These are phyloP conservation scores for Scophthalmus maximus DNA, from an alignment of 2,113 vertebrate species.

Conservation along the genomic window DNA sequence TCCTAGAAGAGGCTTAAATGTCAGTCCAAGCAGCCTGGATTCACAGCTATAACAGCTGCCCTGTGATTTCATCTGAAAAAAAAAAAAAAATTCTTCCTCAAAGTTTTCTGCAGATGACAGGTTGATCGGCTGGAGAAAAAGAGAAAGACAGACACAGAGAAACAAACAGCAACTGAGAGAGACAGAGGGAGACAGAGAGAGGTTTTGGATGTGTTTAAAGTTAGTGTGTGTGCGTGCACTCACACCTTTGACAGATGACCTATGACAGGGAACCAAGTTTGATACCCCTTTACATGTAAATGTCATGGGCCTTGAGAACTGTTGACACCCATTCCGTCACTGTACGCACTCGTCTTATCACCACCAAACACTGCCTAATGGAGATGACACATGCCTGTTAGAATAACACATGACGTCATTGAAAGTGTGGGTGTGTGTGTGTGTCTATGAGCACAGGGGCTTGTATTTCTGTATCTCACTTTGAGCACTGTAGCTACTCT, in stretches of 20 bases:
- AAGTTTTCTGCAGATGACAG: conserved; percentile 63
- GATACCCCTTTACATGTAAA: conserved; percentile 73
- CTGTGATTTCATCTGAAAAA: conserved; percentile 60
- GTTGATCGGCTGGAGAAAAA: conserved; percentile 53
- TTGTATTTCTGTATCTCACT: conserved; percentile 8
- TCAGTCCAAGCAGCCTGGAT: conserved; percentile 71
- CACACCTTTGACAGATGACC: conserved; percentile 74
- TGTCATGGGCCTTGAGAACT: conserved; percentile 72
- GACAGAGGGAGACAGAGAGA: conserved; percentile 2
- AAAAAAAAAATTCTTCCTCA: conserved; percentile 39
- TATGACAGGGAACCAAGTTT: conserved; percentile 60
- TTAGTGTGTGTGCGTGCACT: background rate
- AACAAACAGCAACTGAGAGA: conserved; percentile 24
- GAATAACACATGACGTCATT: conserved; percentile 44
- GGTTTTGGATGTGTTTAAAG: background rate
- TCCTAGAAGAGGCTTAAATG: conserved; percentile 78
- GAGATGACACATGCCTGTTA: conserved; percentile 67
- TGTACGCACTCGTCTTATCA: conserved; percentile 57
- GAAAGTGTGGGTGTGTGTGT: conserved; percentile 10
- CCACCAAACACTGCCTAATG: conserved; percentile 61
- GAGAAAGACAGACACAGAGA: conserved; percentile 41
- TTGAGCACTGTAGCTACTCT: conserved; percentile 31
- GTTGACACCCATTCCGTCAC: conserved; percentile 71
- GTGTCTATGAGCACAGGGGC: background rate
- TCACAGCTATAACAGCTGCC: conserved; percentile 59